Evolutionary conservation across 2,797 vertebrate genomes (phyloP), one percentile per base, ranked within the genome.

Genomic region (Nyctalus aviator): DNA sequence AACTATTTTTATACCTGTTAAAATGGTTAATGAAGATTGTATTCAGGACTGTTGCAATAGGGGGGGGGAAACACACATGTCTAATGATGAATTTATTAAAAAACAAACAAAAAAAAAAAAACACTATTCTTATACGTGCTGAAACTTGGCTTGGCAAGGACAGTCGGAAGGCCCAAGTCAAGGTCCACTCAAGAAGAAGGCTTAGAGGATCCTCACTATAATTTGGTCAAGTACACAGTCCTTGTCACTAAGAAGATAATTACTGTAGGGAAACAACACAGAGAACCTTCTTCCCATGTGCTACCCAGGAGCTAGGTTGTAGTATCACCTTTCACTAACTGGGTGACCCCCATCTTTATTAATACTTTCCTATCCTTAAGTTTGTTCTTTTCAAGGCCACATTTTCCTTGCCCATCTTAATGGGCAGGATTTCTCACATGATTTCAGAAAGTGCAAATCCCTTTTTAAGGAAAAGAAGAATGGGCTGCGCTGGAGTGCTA

Each of bases 381-480:
- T 41, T 55, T 44, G 27, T 81, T 84, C 35, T 73, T 91, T 72
- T 10, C 77, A 46, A 84, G 48, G 27, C 21, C 13, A 76, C 62
- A 69, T 12, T 71, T 91, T 66, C 46, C 30, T 94, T 86, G 48
- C 27, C 71, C 64, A 66, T 87, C 91, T 92, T 64, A 53, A 66
- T 12, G 20, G 88, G 44, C 41, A 88, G 78, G 59, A 84, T 84
- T 92, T 90, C 79, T 85, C 84, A 53, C 73, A 32, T 12, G 84
- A 92, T 84, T 97, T 89, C 68, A 78, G 88, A 6, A 23, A 81
- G 50, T 10, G 50, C 46, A 81, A 84, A 84, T 95, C 66, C 57
- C 37, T 82, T 78, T 90, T 87, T 62, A 83, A 88, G 72, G 44
- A 62, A 88, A 93, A 88, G 50, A 94, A 68, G 69, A 77, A 94